These are phyloP conservation scores for Hydriomena furcata DNA, from an alignment of 2,888 invertebrate genomes.

Conservation along the genomic window DNA sequence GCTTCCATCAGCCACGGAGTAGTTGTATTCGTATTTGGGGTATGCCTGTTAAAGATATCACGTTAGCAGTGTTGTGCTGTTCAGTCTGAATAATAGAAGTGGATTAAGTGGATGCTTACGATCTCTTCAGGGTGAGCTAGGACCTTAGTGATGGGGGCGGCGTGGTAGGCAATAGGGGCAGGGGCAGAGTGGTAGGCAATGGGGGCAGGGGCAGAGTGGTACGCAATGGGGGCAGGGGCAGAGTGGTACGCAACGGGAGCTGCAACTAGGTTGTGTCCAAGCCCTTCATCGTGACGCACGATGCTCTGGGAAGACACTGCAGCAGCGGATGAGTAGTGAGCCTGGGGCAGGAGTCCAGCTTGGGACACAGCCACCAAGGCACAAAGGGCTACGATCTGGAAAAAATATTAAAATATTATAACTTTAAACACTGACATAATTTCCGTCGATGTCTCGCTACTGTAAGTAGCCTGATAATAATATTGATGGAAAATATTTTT, in stretches of 20 bases:
- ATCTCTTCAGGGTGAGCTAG: slow-evolving; percentile 49
- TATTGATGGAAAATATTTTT: too few relatives aligned
- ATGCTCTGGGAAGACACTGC: slow-evolving; percentile 68
- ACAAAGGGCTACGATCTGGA: slow-evolving; percentile 50
- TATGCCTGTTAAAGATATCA: slow-evolving; percentile 50
- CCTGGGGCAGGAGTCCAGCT: slow-evolving; percentile 59
- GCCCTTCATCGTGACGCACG: slow-evolving; percentile 59
- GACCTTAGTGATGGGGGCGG: too few relatives aligned
- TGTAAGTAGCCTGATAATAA: too few relatives aligned
- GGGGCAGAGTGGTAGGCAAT: slow-evolving; percentile 64
- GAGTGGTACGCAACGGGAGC: slow-evolving; percentile 40
- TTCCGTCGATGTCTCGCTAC: too few relatives aligned
- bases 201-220: slow-evolving; percentile 42
- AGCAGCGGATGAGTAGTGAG: slow-evolving; percentile 57
- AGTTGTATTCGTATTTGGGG: slow-evolving; percentile 78
- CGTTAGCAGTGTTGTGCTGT: slow-evolving; percentile 2
- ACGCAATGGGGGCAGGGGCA: slow-evolving; percentile 39
- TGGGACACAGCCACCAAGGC: slow-evolving; percentile 58
- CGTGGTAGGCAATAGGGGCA: too few relatives aligned
- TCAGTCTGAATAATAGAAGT: background rate
- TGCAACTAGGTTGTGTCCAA: slow-evolving; percentile 36
- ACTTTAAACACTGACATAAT: too few relatives aligned
- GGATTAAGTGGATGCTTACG: slow-evolving; percentile 35
- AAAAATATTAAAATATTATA: too few relatives aligned
- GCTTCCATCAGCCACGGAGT: slow-evolving; percentile 82